Evolutionary conservation across 2,113 vertebrate genomes (phyloP).

Genomic region (Spea bombifrons): DNA sequence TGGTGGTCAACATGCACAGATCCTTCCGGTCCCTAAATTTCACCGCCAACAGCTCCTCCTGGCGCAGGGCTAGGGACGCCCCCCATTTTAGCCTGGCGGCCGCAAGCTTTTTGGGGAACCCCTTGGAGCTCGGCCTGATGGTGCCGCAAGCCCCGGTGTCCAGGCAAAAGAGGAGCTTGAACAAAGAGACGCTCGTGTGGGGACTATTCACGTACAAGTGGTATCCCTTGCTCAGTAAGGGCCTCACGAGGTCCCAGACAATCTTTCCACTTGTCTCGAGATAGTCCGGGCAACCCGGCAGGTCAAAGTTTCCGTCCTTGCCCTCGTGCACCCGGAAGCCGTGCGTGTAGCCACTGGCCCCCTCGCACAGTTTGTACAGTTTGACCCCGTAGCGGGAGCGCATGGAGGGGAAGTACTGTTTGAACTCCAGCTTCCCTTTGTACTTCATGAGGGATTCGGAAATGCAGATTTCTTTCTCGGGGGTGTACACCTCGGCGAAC

Average conservation of each 20-base stretch:
- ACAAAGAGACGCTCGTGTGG: neutral
- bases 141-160: neutral
- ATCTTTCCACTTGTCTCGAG: neutral
- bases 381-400: neutral
- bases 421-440: neutral
- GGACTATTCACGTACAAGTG: neutral
- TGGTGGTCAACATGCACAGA: neutral
- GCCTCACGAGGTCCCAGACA: neutral
- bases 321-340: neutral
- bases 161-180: neutral
- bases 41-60: neutral
- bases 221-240: neutral
- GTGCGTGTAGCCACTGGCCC: neutral
- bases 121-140: neutral
- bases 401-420: neutral
- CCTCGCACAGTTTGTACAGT: slow-evolving; percentile 9
- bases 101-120: neutral
- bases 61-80: neutral
- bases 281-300: slow-evolving; percentile 7
- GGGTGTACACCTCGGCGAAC: too few relatives aligned
- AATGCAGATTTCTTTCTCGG: too few relatives aligned
- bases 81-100: neutral
- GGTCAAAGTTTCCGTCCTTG: neutral
- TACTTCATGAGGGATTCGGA: neutral
- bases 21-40: neutral